Conservation (phyloP, 2,888 invertebrate species). For the Diplazon laetatorius region DNA sequence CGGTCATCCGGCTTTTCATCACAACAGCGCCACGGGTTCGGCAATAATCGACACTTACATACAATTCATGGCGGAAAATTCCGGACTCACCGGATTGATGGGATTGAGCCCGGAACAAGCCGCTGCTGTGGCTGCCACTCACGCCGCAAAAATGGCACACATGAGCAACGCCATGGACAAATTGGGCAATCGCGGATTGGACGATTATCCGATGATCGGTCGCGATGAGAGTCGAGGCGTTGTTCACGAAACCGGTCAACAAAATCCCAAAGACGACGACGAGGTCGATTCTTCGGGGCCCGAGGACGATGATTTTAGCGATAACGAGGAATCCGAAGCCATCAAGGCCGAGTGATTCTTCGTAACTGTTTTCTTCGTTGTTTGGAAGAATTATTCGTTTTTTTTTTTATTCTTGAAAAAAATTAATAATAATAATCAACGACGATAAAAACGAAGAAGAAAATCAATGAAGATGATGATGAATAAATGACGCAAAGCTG, state of each 20-base stretch:
- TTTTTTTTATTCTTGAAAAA: too few relatives aligned
- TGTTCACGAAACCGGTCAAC: constrained; percentile 76
- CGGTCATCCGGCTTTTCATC: constrained; percentile 72
- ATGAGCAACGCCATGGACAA: constrained; percentile 87
- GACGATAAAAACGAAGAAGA: too few relatives aligned
- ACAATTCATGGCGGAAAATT: constrained; percentile 93
- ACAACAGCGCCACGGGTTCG: constrained; percentile 84
- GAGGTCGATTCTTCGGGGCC: constrained; percentile 77
- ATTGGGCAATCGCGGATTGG: constrained; percentile 72
- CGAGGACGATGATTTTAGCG: constrained; percentile 80
- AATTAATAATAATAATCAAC: too few relatives aligned
- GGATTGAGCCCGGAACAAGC: constrained; percentile 87
- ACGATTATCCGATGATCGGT: constrained; percentile 79
- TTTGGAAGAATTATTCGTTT: too few relatives aligned
- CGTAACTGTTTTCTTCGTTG: too few relatives aligned
- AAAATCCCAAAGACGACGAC: constrained; percentile 73
- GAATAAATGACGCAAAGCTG: constrained; percentile 27
- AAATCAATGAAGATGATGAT: not conserved
- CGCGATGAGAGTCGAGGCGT: constrained; percentile 77
- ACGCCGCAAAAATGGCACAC: constrained; percentile 91
- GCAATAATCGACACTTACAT: constrained; percentile 94
- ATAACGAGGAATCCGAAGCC: constrained; percentile 79
- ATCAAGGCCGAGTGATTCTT: constrained; percentile 77
- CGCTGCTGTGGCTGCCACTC: constrained; percentile 86
- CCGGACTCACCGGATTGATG: constrained; percentile 85